phyloP scores from a whole-genome alignment of 2,888 invertebrate genomes.

The Apamea sordens region DNA sequence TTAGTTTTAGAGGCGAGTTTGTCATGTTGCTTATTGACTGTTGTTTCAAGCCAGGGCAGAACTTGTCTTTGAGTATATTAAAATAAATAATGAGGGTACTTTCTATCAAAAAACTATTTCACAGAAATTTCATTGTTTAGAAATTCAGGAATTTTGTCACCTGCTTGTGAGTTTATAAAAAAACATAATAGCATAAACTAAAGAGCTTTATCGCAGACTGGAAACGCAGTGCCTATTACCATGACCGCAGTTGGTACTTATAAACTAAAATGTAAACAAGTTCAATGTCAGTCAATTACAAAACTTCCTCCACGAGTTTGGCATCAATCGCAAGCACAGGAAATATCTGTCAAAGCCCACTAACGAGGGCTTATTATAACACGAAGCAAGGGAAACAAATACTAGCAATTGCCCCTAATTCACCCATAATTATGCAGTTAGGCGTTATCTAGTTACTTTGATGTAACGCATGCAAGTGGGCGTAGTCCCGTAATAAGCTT shows the following conservation, averaged over 20 bases:
- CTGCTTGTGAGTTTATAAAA: background rate
- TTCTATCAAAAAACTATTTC: background rate
- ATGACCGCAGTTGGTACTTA: background rate
- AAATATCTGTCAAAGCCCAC: constrained; percentile 6
- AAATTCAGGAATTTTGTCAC: background rate
- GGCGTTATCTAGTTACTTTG: background rate
- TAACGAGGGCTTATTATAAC: background rate
- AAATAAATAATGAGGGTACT: background rate
- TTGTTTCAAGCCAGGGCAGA: background rate
- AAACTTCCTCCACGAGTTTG: constrained; percentile 2
- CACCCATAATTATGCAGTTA: background rate
- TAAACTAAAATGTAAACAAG: background rate
- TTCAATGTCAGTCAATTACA: background rate
- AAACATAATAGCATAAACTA: background rate
- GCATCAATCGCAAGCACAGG: constrained; percentile 1
- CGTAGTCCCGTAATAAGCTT: background rate
- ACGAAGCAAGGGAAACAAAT: constrained; percentile 6
- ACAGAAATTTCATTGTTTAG: background rate
- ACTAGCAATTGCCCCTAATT: background rate
- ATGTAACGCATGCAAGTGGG: background rate
- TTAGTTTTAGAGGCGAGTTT: background rate
- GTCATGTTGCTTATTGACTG: background rate
- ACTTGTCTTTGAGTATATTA: background rate
- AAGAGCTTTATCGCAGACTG: background rate
- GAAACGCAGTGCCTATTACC: background rate